Conservation (phyloP, 1,140 invertebrate genomes). For the Lineus longissimus region DNA sequence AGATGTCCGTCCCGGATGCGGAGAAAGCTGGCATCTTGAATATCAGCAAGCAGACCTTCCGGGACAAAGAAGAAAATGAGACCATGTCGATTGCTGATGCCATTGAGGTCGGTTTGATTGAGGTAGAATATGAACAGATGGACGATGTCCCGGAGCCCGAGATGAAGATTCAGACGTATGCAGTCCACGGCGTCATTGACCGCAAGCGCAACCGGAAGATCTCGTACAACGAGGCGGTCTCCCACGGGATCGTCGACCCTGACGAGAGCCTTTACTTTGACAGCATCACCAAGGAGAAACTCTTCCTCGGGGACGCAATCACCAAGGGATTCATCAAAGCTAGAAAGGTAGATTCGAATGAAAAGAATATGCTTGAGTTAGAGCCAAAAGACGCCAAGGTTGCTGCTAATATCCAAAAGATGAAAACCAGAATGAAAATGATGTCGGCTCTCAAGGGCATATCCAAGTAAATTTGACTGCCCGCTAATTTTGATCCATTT, state of each 20-base stretch:
- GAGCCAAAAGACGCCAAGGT: too few relatives aligned
- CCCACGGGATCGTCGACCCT: slow-evolving; percentile 34
- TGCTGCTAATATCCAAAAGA: too few relatives aligned
- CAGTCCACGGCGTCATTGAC: slow-evolving; percentile 47
- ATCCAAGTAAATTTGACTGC: too few relatives aligned
- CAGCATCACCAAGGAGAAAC: slow-evolving; percentile 37
- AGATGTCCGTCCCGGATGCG: slow-evolving; percentile 29
- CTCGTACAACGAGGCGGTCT: slow-evolving; percentile 37
- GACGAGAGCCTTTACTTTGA: slow-evolving; percentile 42
- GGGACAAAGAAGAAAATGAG: slow-evolving; percentile 33
- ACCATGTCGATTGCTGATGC: slow-evolving; percentile 41
- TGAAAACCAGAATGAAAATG: too few relatives aligned
- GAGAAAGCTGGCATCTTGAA: slow-evolving; percentile 31
- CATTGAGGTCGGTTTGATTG: slow-evolving; percentile 38
- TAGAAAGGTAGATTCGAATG: slow-evolving; percentile 7
- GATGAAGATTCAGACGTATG: slow-evolving; percentile 44
- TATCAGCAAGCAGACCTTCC: slow-evolving; percentile 23
- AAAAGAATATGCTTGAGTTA: too few relatives aligned
- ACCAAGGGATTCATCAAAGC: slow-evolving; percentile 51
- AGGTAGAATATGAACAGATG: slow-evolving; percentile 38
- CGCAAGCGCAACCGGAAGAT: slow-evolving; percentile 37
- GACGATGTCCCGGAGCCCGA: slow-evolving; percentile 20
- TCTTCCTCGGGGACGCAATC: slow-evolving; percentile 47
- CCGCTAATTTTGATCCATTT: too few relatives aligned
- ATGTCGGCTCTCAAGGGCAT: too few relatives aligned